Evolutionary conservation across 2,113 vertebrate species (phyloP), one percentile per base, ranked within the genome.

Genomic region (Gracilinanus agilis): DNA sequence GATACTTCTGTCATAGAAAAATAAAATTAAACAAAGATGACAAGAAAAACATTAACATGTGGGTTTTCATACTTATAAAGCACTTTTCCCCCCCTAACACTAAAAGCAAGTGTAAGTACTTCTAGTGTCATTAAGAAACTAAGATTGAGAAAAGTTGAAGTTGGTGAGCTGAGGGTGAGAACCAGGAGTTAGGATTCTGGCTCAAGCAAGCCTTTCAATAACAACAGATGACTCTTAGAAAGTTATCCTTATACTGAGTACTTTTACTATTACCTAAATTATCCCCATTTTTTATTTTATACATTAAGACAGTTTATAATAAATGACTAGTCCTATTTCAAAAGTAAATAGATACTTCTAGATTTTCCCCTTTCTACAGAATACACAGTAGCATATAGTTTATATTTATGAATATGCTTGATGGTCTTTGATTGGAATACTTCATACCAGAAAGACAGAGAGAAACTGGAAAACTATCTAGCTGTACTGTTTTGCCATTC

Each of bases 1-100:
- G 24, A 93, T 95, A 92, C 88, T 55, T 96, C 93, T 95, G 92
- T 55, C 88, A 54, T 44, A 11, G 58, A 67, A 94, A 90, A 27
- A 61, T 34, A 53, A 24, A 95, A 44, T 44, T 91, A 89, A 13
- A 95, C 56, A 58, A 27, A 27, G 24, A 58, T 29, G 34, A 75
- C 29, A 67, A 75, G 23, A 56, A 55, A 19, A 55, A 75, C 7
- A n/a, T 19, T 19, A 75, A 75, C 13, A 75, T n/a, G n/a, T n/a
- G n/a, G 67, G 4, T 40, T 40, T 40, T n/a, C n/a, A 83, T 16
- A 21, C 19, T 83, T 40, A 83, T 1, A 83, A 40, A 75, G 34
- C 67, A 40, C 19, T 83, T 83, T 83, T 40, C 67, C 5, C 67
- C 5, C 61, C n/a, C 21, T 83, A 83, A 83, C 6, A 83, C 7